phyloP scores from a whole-genome alignment of 1,140 invertebrate species.

The Brachionus sp. region DNA sequence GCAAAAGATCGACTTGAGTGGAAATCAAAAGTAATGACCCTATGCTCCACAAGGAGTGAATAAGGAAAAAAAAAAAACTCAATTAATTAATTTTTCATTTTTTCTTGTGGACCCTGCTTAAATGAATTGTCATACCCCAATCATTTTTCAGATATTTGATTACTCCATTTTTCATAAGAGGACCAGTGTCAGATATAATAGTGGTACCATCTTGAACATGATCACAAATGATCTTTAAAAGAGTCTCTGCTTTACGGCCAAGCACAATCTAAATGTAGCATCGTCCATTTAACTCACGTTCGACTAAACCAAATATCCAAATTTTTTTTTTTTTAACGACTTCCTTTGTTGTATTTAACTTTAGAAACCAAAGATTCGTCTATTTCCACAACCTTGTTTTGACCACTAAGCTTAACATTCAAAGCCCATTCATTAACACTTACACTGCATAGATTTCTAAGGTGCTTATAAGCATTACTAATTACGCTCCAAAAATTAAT shows the following conservation, averaged over 20 bases:
- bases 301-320: constrained; percentile 4
- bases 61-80: too few species aligned
- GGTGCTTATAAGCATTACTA: neutral
- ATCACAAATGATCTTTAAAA: constrained; percentile 12
- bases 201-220: constrained; percentile 13
- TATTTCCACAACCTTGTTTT: neutral
- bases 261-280: neutral
- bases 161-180: neutral
- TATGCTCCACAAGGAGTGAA: too few species aligned
- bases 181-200: constrained; percentile 5
- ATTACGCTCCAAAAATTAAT: neutral
- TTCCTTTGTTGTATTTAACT: neutral
- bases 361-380: neutral
- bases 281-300: neutral
- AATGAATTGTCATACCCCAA: constrained; percentile 17
- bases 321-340: neutral
- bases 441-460: neutral
- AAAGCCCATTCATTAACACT: neutral
- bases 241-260: neutral
- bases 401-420: constrained; percentile 13
- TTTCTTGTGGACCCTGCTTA: constrained; percentile 10
- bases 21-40: too few species aligned
- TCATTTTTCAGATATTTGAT: constrained; percentile 12
- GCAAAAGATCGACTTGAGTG: too few species aligned
- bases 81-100: neutral